Conservation (phyloP, 2,888 invertebrate genomes). For the Polyommatus icarus region DNA sequence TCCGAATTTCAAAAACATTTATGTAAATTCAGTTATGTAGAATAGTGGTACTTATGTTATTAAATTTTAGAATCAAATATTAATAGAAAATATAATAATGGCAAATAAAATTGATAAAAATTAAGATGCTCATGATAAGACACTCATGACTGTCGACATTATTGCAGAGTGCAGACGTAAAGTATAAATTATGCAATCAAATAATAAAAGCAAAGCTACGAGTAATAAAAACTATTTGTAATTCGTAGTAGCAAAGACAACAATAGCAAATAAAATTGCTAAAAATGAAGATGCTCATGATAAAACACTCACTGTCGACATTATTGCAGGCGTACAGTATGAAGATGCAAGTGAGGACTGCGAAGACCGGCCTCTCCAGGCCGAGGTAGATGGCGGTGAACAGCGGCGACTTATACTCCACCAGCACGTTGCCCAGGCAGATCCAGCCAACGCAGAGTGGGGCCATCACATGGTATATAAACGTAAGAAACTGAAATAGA, state of each 20-base stretch:
- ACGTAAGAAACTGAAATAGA: slow-evolving; percentile 39
- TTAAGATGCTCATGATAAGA: neutral
- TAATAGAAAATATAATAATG: too few relatives aligned
- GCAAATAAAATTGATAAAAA: neutral
- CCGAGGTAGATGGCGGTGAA: slow-evolving; percentile 50
- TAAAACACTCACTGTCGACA: slow-evolving; percentile 52
- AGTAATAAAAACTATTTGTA: too few relatives aligned
- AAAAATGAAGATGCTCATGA: neutral
- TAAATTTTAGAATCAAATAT: too few relatives aligned
- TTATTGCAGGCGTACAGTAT: slow-evolving; percentile 53
- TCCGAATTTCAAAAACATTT: too few relatives aligned
- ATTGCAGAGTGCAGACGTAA: too few relatives aligned
- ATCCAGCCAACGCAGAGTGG: slow-evolving; percentile 52
- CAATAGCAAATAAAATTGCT: neutral
- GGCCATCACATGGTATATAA: slow-evolving; percentile 47
- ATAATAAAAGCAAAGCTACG: too few relatives aligned
- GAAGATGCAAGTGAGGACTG: slow-evolving; percentile 45
- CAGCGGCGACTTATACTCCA: slow-evolving; percentile 41
- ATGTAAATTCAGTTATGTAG: too few relatives aligned
- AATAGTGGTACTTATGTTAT: too few relatives aligned
- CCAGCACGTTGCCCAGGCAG: slow-evolving; percentile 48
- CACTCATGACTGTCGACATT: slow-evolving; percentile 57
- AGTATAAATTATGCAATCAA: too few relatives aligned
- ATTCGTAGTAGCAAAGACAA: too few relatives aligned
- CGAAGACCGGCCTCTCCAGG: slow-evolving; percentile 52